A percentile compares a stretch with the other conserved stretches of the same genome.
These are phyloP conservation scores for Cacoxenus indagator DNA, from an alignment of 2,888 invertebrate species.

Conservation along the genomic window DNA sequence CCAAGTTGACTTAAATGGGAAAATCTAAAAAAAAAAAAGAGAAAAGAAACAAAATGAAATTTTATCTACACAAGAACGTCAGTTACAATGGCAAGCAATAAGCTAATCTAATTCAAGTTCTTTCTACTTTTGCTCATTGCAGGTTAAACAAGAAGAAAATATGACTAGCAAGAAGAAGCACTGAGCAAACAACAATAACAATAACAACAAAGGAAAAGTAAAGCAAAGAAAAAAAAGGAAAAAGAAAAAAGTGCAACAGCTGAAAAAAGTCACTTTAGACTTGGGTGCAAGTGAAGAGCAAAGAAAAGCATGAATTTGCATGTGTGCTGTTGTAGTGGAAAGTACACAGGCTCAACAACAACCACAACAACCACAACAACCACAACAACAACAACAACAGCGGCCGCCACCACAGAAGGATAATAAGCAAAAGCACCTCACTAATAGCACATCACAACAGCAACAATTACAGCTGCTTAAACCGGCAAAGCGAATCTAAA, in stretches of 20 bases:
- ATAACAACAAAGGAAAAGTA: not conserved
- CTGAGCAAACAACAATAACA: conserved; percentile 12
- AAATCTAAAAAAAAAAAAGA: too few relatives aligned
- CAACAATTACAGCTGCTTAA: conserved; percentile 20
- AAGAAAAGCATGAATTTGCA: not conserved
- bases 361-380: conserved; percentile 55
- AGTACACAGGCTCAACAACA: conserved; percentile 43
- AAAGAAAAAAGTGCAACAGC: conserved; percentile 55
- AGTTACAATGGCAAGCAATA: too few relatives aligned
- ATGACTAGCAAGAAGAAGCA: conserved; percentile 18
- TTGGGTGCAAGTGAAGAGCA: not conserved
- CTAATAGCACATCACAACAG: conserved; percentile 10
- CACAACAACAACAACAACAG: conserved; percentile 38
- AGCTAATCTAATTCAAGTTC: too few relatives aligned
- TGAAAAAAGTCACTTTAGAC: conserved; percentile 35
- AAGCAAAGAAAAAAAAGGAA: not conserved
- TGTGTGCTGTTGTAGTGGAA: conserved; percentile 42
- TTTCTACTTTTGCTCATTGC: conserved; percentile 54
- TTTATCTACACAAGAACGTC: too few relatives aligned
- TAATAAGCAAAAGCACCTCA: conserved; percentile 40
- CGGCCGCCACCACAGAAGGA: conserved; percentile 44
- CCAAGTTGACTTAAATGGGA: not conserved
- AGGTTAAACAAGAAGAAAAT: conserved; percentile 49
- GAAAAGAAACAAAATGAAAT: too few relatives aligned
- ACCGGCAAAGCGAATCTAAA: not conserved